Evolutionary conservation across 2,113 vertebrate genomes (phyloP), one percentile per base, ranked within the genome.

Genomic region (Onychostoma macrolepis): DNA sequence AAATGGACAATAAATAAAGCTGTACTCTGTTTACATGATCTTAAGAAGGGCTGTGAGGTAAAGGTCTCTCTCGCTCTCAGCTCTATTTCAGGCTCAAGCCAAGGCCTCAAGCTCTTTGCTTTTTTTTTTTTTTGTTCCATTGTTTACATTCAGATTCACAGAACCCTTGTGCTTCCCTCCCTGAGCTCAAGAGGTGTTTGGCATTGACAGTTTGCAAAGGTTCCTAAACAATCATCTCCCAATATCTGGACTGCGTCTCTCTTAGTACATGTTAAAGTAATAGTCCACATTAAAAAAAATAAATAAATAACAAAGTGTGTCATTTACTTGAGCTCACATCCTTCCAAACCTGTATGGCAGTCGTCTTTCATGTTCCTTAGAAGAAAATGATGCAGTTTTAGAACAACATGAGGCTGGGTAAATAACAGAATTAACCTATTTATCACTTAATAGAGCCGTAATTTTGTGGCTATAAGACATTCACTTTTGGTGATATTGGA

Each of bases 71-170:
- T 72, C 45, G 45, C 41, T 87, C 75, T 80, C 15, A 10, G 77
- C 26, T 76, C 76, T 82, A 85, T 87, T 87, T 89, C 21, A 83
- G 79, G 38, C 83, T 80, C 11, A 41, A 77, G 61, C 74, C 63
- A 84, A 78, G 84, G 58, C 30, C 72, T 82, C 4, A 6, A 43
- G 19, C 63, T 75, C 50, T 24, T 38, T 77, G 43, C 69, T 61
- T 36, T 71, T 71, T 58, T 65, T 67, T 75, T 4, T 58, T 65
- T 67, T 75, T 4, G 1, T 80, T 89, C 88, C 86, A 83, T 86
- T 89, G 88, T 87, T 89, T 87, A 89, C 38, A 24, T 74, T 77
- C 56, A 75, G 48, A 53, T 78, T 28, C 86, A 77, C 67, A 71
- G 28, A 87, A 41, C 58, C 61, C 80, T 58, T 30, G 38, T 43